Evolutionary conservation across 2,113 vertebrate species (phyloP), one percentile per base, ranked within the genome.

Genomic region (Saccopteryx bilineata): DNA sequence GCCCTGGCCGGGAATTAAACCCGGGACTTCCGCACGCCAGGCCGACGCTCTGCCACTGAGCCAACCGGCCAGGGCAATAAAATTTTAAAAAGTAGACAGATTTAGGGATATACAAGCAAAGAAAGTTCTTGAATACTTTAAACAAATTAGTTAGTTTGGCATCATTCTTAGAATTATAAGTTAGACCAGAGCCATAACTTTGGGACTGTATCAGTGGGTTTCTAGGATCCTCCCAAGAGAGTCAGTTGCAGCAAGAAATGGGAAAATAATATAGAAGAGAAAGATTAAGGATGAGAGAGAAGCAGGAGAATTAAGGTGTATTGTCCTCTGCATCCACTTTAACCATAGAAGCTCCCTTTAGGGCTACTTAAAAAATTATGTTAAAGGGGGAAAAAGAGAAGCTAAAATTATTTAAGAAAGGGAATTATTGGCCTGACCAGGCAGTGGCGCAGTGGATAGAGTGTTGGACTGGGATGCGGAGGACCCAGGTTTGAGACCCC

Each of bases 241-340:
- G 23, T 15, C 9, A 48, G 31, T 50, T 82, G 24, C 33, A 17
- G 1, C 10, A 52, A 33, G 7, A 5, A 17, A 28, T 0, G 2
- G 33, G 23, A 71, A 7, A 17, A 52, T 50, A 24, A 82, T 31
- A 3, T 4, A 26, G 14, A 87, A 95, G 24, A 86, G n/a, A 90
- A 63, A 54, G 52, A 71, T 6, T 1, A 4, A 13, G 33, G 8
- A 50, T 18, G 61, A 74, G 7, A 2, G 11, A 2, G 10, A 71
- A 33, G 17, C 2, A 18, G 26, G 33, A 46, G 52, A 5, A 65
- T n/a, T 46, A 33, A 4, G 17, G 46, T 0, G 19, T 23, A 5
- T 12, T 5, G 26, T 50, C 61, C 13, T 7, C n/a, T 54, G 11
- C 7, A 84, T 68, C 48, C 50, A 7, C 2, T 75, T 52, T 66